Evolutionary conservation across 2,888 invertebrate genomes (phyloP), one percentile per base, ranked within the genome.

Genomic region (Hypolimnas misippus): DNA sequence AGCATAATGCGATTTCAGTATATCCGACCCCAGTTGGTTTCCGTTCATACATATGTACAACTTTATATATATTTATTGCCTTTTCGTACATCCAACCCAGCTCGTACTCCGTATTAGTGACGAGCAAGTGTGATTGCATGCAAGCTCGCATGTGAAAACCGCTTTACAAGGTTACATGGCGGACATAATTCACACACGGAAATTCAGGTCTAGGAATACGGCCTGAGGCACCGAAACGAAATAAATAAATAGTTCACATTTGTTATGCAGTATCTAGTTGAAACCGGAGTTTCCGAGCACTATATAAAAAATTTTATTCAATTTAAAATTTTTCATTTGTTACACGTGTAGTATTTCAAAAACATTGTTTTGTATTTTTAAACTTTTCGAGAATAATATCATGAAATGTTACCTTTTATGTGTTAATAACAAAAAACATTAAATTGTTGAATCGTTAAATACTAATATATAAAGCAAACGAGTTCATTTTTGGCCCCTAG

Each of bases 81-180:
- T 14, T 57, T 44, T 40, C 46, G 49, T 46, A 35, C 50, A 64
- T 55, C 56, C 56, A 49, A 62, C 40, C 17, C 17, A 57, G 38
- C 42, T 42, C 35, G 52, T 62, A 51, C 51, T 57, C 57, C 60
- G 35, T 51, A 60, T 63, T 40, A 56, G 49, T 40, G 53, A 53
- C 29, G 42, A 42, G 52, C 38, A 51, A 64, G 50, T 60, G 69
- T 53, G 44, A 52, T 50, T 42, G 61, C 67, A 67, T 67, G 69
- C 70, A 63, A 66, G 54, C 63, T 70, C 57, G 67, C 71, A 67
- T 71, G 65, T 67, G 63, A 53, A 57, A 62, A 65, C 62, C 65
- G 57, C 57, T 63, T 61, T 55, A 59, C 51, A 33, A 58, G 17
- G 54, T 17, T 46, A 52, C 38, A 63, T 31, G 55, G 49, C 56